These are phyloP conservation scores for Cygnus atratus DNA, from an alignment of 2,113 vertebrate genomes.

Conservation along the genomic window DNA sequence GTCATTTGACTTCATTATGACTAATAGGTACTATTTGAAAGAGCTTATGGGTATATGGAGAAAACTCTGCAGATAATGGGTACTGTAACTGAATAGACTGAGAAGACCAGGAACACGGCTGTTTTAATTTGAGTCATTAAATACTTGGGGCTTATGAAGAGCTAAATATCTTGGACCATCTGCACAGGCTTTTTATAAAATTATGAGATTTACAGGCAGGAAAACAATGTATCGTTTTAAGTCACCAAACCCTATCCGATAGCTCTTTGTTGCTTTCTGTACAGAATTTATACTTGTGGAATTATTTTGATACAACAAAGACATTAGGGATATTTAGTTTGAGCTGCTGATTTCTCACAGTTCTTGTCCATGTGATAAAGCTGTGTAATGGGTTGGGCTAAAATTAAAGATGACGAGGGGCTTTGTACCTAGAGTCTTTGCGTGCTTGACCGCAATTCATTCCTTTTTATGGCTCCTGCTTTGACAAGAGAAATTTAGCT, in stretches of 20 bases:
- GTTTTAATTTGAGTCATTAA: neutral
- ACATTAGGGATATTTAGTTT: neutral
- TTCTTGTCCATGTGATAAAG: neutral
- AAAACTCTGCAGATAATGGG: neutral
- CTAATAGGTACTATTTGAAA: neutral
- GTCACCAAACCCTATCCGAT: neutral
- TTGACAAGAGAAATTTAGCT: conserved; percentile 49
- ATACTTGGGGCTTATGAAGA: neutral
- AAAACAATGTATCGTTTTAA: neutral
- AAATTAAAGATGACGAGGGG: conserved; percentile 3
- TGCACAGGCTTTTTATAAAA: neutral
- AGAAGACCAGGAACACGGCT: neutral
- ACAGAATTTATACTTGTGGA: neutral
- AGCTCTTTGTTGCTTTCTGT: neutral
- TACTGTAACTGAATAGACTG: neutral
- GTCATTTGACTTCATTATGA: neutral
- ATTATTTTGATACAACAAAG: neutral
- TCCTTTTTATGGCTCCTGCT: conserved; percentile 26
- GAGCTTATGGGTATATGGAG: neutral
- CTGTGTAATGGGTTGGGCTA: neutral
- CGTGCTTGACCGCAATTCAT: conserved; percentile 21
- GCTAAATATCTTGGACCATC: neutral
- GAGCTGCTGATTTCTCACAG: neutral
- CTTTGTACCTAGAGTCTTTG: neutral
- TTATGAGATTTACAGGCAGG: neutral